A percentile compares a stretch with the other conserved stretches of the same genome.
Evolutionary conservation across 2,888 invertebrate species (phyloP).

Genomic region (Sphaerophoria taeniata): DNA sequence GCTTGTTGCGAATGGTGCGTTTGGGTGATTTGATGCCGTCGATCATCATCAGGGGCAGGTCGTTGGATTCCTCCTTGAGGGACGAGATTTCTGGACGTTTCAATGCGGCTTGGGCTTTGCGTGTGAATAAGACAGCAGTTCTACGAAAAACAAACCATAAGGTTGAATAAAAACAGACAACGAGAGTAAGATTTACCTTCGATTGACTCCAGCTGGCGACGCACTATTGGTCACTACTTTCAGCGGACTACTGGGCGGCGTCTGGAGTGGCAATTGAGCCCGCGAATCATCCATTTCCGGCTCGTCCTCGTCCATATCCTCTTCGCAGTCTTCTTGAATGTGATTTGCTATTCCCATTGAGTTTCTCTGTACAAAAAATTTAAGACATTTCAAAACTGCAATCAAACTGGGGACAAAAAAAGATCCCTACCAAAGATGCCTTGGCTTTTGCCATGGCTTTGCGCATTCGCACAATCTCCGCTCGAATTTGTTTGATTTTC

Average conservation of each 20-base stretch:
- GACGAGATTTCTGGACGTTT: constrained; percentile 80
- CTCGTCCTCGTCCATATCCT: constrained; percentile 78
- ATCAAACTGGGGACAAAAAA: neutral
- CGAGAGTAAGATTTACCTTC: constrained; percentile 78
- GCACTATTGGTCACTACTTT: constrained; percentile 82
- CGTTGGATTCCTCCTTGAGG: constrained; percentile 66
- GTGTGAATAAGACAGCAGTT: constrained; percentile 90
- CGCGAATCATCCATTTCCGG: constrained; percentile 36
- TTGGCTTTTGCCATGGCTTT: constrained; percentile 81
- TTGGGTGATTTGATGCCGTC: constrained; percentile 80
- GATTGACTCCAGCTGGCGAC: constrained; percentile 82
- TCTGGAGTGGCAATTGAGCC: constrained; percentile 77
- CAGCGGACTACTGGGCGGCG: constrained; percentile 82
- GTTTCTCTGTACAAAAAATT: constrained; percentile 40
- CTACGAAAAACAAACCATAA: constrained; percentile 78
- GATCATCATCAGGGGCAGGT: constrained; percentile 73
- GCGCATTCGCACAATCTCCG: constrained; percentile 85
- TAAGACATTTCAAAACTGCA: neutral
- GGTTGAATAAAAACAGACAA: neutral
- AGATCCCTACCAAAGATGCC: constrained; percentile 78
- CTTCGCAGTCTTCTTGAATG: constrained; percentile 80
- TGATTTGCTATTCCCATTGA: constrained; percentile 74
- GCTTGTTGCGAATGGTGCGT: constrained; percentile 80
- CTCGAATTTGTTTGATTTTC: constrained; percentile 85
- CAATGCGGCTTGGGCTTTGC: constrained; percentile 87